Base-by-base conservation (phyloP, 2,113 vertebrate species). In the Callocephalon fimbriatum region DNA sequence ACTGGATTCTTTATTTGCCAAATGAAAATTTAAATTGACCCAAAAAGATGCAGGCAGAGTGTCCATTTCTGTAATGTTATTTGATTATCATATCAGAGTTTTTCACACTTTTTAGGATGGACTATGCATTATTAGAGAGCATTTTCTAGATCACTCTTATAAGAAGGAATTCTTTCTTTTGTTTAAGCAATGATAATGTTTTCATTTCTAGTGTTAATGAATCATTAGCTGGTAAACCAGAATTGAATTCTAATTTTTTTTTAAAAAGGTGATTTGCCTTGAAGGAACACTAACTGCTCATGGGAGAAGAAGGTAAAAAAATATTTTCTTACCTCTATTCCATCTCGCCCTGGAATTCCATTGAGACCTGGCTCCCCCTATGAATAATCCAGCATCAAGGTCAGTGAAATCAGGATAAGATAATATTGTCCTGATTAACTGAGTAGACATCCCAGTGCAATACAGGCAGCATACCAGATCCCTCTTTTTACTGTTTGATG, bases 281-380 rank as follows among this genome's bases (percentile, higher is more conserved):
- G 56, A 86, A 93, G 65, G 9, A 81, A 45, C 17, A 62, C 15
- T 72, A 58, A 23, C 27, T 54, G 62, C 25, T 83, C 3, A 37
- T 8, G 74, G 35, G 22, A 86, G 26, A 88, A 73, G 44, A 54
- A 48, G 29, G 21, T 17, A 31, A 4, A 53, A 58, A 7, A 7
- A 3, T 18, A 1, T 10, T n/a, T 38, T 85, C 37, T 98, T 98
- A 99, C 99, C 99, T 99, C 98, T 91, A 82, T 48, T 45, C 99
- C 99, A 17, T 99, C 98, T 97, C 58, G 98, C 77, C 99, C 99
- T 47, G 98, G 98, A 93, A 98, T 97, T 97, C 99, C 99, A 96
- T 98, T 98, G 58, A 98, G 93, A 88, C 99, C 99, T 90, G 97
- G 79, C 48, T 99, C 99, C 44, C 99, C 99, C 99, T 99, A 27